Evolutionary conservation across 2,888 invertebrate genomes (phyloP).

Genomic region (Sclerodermus sp.): DNA sequence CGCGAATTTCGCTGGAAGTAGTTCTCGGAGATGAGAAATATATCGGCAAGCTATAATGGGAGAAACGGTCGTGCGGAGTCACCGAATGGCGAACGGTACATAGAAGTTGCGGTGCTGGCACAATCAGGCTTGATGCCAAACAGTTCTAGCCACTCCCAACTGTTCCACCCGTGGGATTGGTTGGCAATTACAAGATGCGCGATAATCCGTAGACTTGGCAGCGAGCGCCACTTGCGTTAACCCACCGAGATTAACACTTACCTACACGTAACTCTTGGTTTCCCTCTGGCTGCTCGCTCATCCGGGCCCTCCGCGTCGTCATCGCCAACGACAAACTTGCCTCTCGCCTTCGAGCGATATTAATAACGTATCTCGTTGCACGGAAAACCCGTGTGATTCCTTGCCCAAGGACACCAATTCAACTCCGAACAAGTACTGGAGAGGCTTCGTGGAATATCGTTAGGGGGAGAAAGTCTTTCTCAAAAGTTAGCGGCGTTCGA

Average conservation of each 20-base stretch:
- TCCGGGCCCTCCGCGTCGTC: conserved; percentile 17
- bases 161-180: conserved; percentile 52
- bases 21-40: too few relatives aligned
- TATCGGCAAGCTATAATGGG: background rate
- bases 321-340: conserved; percentile 10
- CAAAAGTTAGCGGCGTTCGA: too few relatives aligned
- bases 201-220: conserved; percentile 58
- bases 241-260: conserved; percentile 57
- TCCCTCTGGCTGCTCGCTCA: conserved; percentile 24
- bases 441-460: too few relatives aligned
- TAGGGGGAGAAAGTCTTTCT: too few relatives aligned
- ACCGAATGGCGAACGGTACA: conserved; percentile 36
- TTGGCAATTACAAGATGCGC: conserved; percentile 58
- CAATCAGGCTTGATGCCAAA: conserved; percentile 58
- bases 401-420: background rate
- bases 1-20: too few relatives aligned
- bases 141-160: conserved; percentile 47
- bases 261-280: conserved; percentile 51
- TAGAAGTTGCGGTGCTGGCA: conserved; percentile 36
- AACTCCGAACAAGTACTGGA: background rate
- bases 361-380: conserved; percentile 29
- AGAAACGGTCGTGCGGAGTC: conserved; percentile 2
- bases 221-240: conserved; percentile 51
- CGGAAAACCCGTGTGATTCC: conserved; percentile 3
- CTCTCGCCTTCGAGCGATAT: conserved; percentile 25